A percentile compares a stretch with the other conserved stretches of the same genome.
Evolutionary conservation across 2,113 vertebrate species (phyloP).

Genomic region (Chlamydotis undulata): DNA sequence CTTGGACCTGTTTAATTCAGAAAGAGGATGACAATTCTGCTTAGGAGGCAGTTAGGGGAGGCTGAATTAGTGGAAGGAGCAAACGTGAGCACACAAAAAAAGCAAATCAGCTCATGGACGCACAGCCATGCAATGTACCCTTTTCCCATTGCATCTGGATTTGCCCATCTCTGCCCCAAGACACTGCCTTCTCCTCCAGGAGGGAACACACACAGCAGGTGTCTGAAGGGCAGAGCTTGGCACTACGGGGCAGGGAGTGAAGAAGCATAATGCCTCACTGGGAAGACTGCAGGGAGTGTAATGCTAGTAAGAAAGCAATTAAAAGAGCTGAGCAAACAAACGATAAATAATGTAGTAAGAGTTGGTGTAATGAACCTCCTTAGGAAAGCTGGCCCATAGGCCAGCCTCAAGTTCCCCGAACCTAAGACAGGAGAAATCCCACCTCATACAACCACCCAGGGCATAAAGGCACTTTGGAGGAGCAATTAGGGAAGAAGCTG

Average conservation of each 20-base stretch:
- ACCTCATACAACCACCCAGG: neutral
- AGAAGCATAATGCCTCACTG: neutral
- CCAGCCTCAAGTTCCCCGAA: neutral
- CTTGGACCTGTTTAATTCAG: neutral
- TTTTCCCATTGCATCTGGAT: neutral
- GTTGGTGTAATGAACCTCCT: constrained; percentile 18
- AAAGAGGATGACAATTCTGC: neutral
- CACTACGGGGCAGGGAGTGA: neutral
- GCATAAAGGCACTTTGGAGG: constrained; percentile 17
- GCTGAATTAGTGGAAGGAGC: neutral
- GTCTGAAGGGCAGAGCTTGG: neutral
- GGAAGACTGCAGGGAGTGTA: neutral
- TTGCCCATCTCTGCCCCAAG: neutral
- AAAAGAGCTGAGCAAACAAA: constrained; percentile 49
- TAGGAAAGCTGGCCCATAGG: neutral
- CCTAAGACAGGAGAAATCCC: neutral
- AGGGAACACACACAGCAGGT: neutral
- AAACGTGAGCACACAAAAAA: neutral
- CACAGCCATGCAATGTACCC: neutral
- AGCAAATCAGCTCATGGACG: neutral
- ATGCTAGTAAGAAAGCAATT: constrained; percentile 28
- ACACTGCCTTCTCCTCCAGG: rapidly evolving
- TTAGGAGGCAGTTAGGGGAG: neutral
- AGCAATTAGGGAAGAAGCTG: constrained; percentile 43
- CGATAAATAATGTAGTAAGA: constrained; percentile 47